phyloP scores from a whole-genome alignment of 2,797 vertebrate genomes.

The Bradypodion ventrale region DNA sequence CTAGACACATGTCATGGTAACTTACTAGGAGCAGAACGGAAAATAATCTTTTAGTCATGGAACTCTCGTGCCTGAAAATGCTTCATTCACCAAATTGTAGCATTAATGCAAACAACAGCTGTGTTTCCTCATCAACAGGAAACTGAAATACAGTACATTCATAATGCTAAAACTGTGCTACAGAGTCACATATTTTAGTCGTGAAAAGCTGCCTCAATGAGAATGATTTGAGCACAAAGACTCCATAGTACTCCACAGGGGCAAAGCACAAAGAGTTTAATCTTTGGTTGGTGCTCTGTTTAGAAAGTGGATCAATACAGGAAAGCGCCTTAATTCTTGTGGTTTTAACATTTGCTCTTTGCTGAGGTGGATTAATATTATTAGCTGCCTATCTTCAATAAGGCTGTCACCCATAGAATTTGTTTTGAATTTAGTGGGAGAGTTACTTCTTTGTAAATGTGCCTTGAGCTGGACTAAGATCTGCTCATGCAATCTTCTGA shows the following conservation, averaged over 20 bases:
- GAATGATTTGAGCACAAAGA: constrained; percentile 3
- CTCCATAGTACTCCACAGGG: not conserved
- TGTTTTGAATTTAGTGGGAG: not conserved
- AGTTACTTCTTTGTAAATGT: not conserved
- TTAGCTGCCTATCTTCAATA: not conserved
- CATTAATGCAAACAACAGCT: not conserved
- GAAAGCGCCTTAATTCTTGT: constrained; percentile 17
- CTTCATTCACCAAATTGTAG: constrained; percentile 27
- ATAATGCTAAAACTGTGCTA: constrained; percentile 2
- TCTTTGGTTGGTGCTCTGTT: not conserved
- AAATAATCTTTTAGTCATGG: constrained; percentile 20
- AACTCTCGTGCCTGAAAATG: constrained; percentile 8
- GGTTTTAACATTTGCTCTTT: constrained; percentile 35
- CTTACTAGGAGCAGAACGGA: not conserved
- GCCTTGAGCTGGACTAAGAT: not conserved
- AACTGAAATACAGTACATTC: not conserved
- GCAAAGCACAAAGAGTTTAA: constrained; percentile 22
- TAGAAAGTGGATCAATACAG: constrained; percentile 15
- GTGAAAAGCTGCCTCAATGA: constrained; percentile 33
- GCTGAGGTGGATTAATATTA: not conserved
- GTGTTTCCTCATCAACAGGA: constrained; percentile 26
- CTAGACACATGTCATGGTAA: not conserved
- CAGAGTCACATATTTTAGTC: constrained; percentile 25
- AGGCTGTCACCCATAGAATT: not conserved
- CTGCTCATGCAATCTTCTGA: not conserved